A percentile compares a stretch with the other conserved stretches of the same genome.
These are phyloP conservation scores for Epinephelus moara DNA, from an alignment of 2,113 vertebrate genomes.

Conservation along the genomic window DNA sequence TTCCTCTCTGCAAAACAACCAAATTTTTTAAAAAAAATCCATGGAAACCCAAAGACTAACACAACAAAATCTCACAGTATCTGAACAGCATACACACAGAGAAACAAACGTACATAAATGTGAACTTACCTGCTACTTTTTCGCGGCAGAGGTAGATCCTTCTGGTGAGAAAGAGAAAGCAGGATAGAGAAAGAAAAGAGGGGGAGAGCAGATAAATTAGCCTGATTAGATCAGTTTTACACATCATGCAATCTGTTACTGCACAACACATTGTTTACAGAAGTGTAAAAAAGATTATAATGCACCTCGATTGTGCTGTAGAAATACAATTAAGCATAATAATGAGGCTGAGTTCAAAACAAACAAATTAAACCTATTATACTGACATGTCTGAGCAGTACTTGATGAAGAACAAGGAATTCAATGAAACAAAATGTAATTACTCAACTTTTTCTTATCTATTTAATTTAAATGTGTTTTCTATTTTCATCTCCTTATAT, in stretches of 20 bases:
- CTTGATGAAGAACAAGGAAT: not conserved
- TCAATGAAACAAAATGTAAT: not conserved
- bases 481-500: not conserved
- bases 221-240: slow-evolving; percentile 23
- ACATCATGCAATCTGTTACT: not conserved
- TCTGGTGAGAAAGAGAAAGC: slow-evolving; percentile 67
- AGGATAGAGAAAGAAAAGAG: slow-evolving; percentile 6
- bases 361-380: slow-evolving; percentile 23
- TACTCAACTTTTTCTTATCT: not conserved
- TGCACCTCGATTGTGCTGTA: not conserved
- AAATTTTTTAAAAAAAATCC: not conserved
- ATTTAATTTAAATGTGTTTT: slow-evolving; percentile 12
- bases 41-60: not conserved
- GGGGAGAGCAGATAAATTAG: slow-evolving; percentile 17
- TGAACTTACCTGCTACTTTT: slow-evolving; percentile 80
- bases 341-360: slow-evolving; percentile 2
- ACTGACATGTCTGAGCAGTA: slow-evolving; percentile 12
- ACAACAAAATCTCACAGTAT: not conserved
- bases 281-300: not conserved
- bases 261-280: not conserved
- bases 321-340: slow-evolving; percentile 14
- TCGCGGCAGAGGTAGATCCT: slow-evolving; percentile 81
- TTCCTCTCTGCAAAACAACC: not conserved
- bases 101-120: not conserved
- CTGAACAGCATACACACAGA: too few relatives aligned